phyloP scores from a whole-genome alignment of 2,797 vertebrate species.

The Clarias platycephalus region DNA sequence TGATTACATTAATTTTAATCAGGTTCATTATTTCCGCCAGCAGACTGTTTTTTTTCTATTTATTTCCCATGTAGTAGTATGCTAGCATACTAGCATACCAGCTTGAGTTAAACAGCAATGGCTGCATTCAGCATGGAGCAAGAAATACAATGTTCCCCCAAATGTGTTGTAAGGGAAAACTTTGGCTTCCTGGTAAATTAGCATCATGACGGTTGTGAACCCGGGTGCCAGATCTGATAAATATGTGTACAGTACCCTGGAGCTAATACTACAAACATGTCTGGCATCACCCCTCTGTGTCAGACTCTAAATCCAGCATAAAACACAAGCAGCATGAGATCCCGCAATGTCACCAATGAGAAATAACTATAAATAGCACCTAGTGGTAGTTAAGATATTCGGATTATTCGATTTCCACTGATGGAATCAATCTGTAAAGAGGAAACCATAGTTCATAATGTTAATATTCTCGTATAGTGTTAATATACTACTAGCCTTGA shows the following conservation, averaged over 20 bases:
- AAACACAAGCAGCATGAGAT: neutral
- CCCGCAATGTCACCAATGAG: neutral
- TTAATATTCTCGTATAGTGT: neutral
- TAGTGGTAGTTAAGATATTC: neutral
- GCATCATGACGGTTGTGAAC: neutral
- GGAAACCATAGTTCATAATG: neutral
- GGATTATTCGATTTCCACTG: neutral
- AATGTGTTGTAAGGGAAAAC: neutral
- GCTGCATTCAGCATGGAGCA: neutral
- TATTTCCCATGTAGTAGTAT: neutral
- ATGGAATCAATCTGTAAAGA: neutral
- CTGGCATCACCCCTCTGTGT: neutral
- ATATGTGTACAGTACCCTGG: neutral
- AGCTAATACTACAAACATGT: neutral
- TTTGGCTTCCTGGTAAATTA: conserved; percentile 6
- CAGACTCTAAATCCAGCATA: neutral
- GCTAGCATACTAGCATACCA: neutral
- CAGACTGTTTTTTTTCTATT: neutral
- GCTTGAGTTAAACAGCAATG: neutral
- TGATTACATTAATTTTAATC: neutral
- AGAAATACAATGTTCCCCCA: neutral
- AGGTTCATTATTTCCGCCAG: too few relatives aligned
- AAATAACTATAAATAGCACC: neutral
- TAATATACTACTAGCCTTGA: conserved; percentile 8
- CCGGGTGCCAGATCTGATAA: neutral